Evolutionary conservation across 2,888 invertebrate genomes (phyloP), one percentile per base, ranked within the genome.

Genomic region (Steinernema carpocapsae): DNA sequence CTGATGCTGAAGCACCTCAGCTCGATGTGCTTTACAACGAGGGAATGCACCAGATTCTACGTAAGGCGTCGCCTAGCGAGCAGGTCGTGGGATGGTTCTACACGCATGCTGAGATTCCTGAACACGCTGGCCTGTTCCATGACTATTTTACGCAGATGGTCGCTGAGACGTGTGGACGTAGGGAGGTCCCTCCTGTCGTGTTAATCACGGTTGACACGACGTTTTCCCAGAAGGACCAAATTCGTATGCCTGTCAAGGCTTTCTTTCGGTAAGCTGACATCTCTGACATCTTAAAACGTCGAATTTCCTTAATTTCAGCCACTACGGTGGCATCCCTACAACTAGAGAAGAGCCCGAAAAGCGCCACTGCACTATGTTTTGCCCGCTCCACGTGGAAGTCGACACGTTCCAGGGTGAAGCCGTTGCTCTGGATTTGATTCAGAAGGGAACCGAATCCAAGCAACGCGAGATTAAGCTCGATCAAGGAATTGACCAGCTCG

Each of bases 41-140:
- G 91, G 96, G 95, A 86, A 87, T 87, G 87, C 80, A 81, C 32
- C 78, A 81, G 24, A 90, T 97, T 72, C 95, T 97, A 89, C 92
- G 93, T 79, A 92, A 94, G 86, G 96, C 97, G 0, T 95, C 97
- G 87, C 92, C 94, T 0, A 92, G 92, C 76, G 97, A 99, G 90
- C 92, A 92, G 82, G 95, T 99, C 86, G 95, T 99, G 73, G 99
- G 99, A 29, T 99, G 99, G 99, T 90, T 90, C 93, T 96, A 97
- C 0, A 99, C 97, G 0, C 96, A 97, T 72, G 93, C 94, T 83
- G 97, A 97, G 89, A 95, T 99, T 52, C 95, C 97, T 0, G 95
- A 94, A 88, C 79, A 77, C 42, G 84, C 84, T 72, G 76, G 84
- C 43, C 76, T 77, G 48, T 87, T 84, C 72, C 87, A 87, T 79